These are phyloP conservation scores for Dunckerocampus dactyliophorus DNA, from an alignment of 2,113 vertebrate species.

Conservation along the genomic window DNA sequence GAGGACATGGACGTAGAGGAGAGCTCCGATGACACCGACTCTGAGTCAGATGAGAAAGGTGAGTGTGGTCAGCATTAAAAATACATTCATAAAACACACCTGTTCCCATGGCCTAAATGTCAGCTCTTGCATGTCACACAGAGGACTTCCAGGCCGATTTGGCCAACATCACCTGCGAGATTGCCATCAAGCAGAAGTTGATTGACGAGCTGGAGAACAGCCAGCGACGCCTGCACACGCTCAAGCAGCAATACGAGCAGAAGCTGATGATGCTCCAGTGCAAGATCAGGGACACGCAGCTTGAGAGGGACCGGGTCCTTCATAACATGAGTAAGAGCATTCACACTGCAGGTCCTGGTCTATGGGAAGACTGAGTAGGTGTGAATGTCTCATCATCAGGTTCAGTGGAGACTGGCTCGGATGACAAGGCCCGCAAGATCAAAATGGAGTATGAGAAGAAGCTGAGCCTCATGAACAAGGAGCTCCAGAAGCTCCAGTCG, in stretches of 20 bases:
- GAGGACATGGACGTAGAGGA: constrained; percentile 91
- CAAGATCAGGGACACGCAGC: constrained; percentile 92
- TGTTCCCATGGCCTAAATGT: not conserved
- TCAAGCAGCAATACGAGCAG: constrained; percentile 95
- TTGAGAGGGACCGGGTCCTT: constrained; percentile 93
- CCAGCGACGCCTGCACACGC: constrained; percentile 88
- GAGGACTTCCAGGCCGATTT: constrained; percentile 92
- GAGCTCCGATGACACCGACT: constrained; percentile 94
- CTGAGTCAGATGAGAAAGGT: constrained; percentile 96
- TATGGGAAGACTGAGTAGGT: not conserved
- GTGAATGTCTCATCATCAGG: constrained; percentile 59
- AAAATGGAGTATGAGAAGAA: constrained; percentile 94
- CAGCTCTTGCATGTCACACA: constrained; percentile 12
- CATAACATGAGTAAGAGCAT: constrained; percentile 85
- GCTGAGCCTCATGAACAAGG: constrained; percentile 92
- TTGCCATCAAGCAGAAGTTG: constrained; percentile 97
- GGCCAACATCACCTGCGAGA: constrained; percentile 98
- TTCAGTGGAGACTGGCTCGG: constrained; percentile 87
- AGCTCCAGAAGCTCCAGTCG: constrained; percentile 89
- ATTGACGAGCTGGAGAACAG: constrained; percentile 98
- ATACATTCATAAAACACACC: too few relatives aligned
- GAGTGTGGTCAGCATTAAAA: not conserved
- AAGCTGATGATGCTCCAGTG: constrained; percentile 95
- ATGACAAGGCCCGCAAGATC: constrained; percentile 93
- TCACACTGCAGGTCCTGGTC: not conserved